A percentile compares a stretch with the other conserved stretches of the same genome.
phyloP scores from a whole-genome alignment of 2,113 vertebrate species.

The Crotalus viridis region DNA sequence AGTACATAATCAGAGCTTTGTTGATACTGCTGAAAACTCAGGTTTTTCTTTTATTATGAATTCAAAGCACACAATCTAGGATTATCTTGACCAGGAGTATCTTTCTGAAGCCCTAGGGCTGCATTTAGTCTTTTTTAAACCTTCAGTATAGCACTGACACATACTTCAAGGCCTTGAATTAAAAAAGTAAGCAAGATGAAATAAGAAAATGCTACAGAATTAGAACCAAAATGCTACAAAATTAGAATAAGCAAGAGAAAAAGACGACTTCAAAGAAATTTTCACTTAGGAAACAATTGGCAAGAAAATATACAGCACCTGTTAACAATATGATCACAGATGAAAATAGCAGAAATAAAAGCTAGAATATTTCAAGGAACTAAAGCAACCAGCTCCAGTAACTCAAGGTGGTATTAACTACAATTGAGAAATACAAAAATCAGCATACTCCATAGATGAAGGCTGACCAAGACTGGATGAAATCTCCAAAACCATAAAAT shows the following conservation, averaged over 20 bases:
- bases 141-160: not conserved
- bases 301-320: not conserved
- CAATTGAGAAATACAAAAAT: not conserved
- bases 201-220: not conserved
- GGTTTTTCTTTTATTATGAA: not conserved
- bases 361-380: not conserved
- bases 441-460: not conserved
- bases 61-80: not conserved
- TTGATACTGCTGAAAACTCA: not conserved
- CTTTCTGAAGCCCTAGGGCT: not conserved
- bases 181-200: not conserved
- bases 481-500: not conserved
- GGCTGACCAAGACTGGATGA: not conserved
- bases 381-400: not conserved
- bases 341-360: not conserved
- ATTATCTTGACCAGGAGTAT: not conserved
- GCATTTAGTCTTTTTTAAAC: not conserved
- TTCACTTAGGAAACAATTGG: not conserved
- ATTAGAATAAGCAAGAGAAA: not conserved
- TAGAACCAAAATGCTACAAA: not conserved
- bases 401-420: not conserved
- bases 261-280: not conserved
- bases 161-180: not conserved
- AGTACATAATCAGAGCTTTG: not conserved
- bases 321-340: not conserved